A percentile compares a stretch with the other conserved stretches of the same genome.
Evolutionary conservation across 2,888 invertebrate genomes (phyloP).

Genomic region (Chaetogeoica ovagalla): DNA sequence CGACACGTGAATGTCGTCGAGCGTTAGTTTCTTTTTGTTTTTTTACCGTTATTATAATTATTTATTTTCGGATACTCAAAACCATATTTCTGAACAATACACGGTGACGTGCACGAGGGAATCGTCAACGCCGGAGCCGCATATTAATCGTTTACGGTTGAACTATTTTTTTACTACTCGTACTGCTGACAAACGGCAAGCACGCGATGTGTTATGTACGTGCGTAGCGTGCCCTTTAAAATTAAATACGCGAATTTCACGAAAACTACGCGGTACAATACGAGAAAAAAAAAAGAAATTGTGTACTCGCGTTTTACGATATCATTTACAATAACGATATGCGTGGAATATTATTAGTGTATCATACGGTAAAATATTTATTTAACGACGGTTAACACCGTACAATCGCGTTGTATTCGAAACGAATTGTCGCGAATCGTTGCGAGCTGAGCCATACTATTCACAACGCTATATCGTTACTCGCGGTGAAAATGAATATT

Average conservation of each 20-base stretch:
- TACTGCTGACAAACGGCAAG: background rate
- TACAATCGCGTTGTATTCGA: too few species aligned
- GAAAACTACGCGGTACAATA: too few species aligned
- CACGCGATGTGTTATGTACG: background rate
- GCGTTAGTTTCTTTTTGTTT: background rate
- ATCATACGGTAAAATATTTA: too few species aligned
- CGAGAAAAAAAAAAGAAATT: too few species aligned
- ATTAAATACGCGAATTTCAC: background rate
- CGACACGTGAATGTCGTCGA: slow-evolving; percentile 44
- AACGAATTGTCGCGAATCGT: too few species aligned
- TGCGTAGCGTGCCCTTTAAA: slow-evolving; percentile 27
- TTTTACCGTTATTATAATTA: background rate
- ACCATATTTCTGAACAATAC: background rate
- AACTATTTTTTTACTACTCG: slow-evolving; percentile 9
- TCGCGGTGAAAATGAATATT: too few species aligned
- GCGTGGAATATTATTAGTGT: too few species aligned
- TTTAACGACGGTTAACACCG: too few species aligned
- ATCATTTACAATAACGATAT: too few species aligned
- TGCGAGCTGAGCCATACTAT: too few species aligned
- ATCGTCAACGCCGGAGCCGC: background rate
- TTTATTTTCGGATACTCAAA: slow-evolving; percentile 20
- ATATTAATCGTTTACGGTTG: slow-evolving; percentile 39
- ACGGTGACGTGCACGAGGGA: slow-evolving; percentile 11
- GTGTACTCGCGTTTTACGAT: too few species aligned
- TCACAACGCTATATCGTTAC: too few species aligned